These are phyloP conservation scores for Ormia ochracea DNA, from an alignment of 2,888 invertebrate species.

Conservation along the genomic window DNA sequence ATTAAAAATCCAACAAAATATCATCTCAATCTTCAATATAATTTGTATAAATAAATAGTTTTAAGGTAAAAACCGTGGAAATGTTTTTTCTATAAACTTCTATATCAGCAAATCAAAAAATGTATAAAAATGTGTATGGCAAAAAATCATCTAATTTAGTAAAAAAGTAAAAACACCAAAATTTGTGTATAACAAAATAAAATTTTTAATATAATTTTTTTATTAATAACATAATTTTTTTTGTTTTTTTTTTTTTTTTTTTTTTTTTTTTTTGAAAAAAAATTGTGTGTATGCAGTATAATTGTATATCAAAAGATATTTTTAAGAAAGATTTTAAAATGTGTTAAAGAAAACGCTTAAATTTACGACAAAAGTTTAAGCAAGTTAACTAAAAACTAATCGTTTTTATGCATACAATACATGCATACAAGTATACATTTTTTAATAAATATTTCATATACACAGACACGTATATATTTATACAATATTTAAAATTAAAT, in stretches of 20 bases:
- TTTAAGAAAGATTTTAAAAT: neutral
- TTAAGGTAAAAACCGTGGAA: neutral
- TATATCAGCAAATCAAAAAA: neutral
- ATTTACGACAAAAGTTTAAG: neutral
- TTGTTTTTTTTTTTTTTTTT: no score
- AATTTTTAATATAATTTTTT: neutral
- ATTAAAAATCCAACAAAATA: neutral
- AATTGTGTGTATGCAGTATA: neutral
- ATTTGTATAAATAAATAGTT: neutral
- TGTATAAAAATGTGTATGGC: neutral
- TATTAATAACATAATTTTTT: no score
- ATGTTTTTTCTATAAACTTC: neutral
- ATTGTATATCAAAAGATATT: neutral
- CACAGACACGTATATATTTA: neutral
- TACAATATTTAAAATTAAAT: neutral
- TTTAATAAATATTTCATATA: no score
- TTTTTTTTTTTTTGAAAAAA: neutral
- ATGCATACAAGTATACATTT: conserved; percentile 3
- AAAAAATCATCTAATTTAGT: neutral
- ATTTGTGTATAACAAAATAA: conserved; percentile 36
- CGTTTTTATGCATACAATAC: conserved; percentile 10
- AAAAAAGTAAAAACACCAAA: conserved; percentile 25
- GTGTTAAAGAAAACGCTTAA: neutral
- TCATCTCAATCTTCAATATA: conserved; percentile 23
- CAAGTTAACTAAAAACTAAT: conserved; percentile 5